These are phyloP conservation scores for Tachina lurida DNA, from an alignment of 2,888 invertebrate genomes.

Conservation along the genomic window DNA sequence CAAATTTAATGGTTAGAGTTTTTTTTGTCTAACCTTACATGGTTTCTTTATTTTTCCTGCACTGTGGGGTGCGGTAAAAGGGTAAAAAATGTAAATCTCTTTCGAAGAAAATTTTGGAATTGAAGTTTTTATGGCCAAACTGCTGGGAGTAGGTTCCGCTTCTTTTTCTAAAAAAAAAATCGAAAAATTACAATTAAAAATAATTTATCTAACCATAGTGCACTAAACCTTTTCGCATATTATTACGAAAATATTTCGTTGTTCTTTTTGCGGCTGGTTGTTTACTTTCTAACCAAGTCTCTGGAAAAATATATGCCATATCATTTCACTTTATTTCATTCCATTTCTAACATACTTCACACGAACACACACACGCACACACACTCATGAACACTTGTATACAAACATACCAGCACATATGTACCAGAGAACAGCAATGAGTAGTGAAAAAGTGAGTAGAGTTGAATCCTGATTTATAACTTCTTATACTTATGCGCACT, in stretches of 20 bases:
- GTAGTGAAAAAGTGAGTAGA: no score
- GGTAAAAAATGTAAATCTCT: not conserved
- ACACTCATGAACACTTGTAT: not conserved
- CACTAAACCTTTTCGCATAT: not conserved
- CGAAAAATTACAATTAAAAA: not conserved
- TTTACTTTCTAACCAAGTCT: slow-evolving; percentile 49
- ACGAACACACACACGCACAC: not conserved
- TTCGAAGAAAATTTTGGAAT: no score
- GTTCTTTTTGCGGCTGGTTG: slow-evolving; percentile 15
- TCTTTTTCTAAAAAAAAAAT: no score
- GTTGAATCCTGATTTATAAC: no score
- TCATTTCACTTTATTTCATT: slow-evolving; percentile 42
- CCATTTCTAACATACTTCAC: slow-evolving; percentile 32
- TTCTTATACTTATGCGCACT: no score
- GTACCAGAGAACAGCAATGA: no score
- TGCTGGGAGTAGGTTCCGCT: no score
- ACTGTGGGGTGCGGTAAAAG: not conserved
- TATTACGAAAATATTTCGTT: slow-evolving; percentile 27
- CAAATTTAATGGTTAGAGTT: slow-evolving; percentile 39
- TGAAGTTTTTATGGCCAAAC: no score
- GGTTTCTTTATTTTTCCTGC: not conserved
- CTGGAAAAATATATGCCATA: slow-evolving; percentile 43
- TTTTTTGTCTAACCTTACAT: slow-evolving; percentile 20
- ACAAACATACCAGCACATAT: not conserved
- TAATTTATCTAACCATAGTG: slow-evolving; percentile 30